phyloP scores from a whole-genome alignment of 2,113 vertebrate genomes.

The Polypterus bichir region DNA sequence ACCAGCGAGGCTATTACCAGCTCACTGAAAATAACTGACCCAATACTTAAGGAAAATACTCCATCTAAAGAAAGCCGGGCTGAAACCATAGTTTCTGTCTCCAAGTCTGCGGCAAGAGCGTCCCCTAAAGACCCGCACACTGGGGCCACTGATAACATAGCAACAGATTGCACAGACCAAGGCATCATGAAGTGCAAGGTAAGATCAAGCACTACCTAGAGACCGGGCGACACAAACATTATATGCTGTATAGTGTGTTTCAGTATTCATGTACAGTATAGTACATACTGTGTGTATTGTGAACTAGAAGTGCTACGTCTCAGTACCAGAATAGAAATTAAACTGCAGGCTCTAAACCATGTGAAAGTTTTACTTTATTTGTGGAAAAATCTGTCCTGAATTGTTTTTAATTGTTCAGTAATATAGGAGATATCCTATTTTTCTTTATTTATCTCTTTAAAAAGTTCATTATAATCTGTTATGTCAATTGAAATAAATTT shows the following conservation, averaged over 20 bases:
- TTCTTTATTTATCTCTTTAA: too few relatives aligned
- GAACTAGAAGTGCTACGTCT: slow-evolving; percentile 2
- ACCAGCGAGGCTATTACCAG: slow-evolving; percentile 24
- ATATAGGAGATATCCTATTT: too few relatives aligned
- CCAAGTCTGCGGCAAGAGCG: slow-evolving; percentile 24
- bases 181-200: slow-evolving; percentile 54
- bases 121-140: slow-evolving; percentile 30
- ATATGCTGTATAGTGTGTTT: neutral
- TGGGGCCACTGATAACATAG: slow-evolving; percentile 27
- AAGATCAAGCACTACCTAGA: slow-evolving; percentile 20
- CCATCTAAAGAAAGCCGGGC: slow-evolving; percentile 36
- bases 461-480: too few relatives aligned
- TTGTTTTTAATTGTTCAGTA: neutral
- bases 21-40: slow-evolving; percentile 21
- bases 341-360: slow-evolving; percentile 12
- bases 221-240: too few relatives aligned
- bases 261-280: neutral
- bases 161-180: slow-evolving; percentile 34
- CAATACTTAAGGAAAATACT: slow-evolving; percentile 20
- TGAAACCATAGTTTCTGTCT: slow-evolving; percentile 37
- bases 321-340: slow-evolving; percentile 2
- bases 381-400: neutral
- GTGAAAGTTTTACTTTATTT: neutral
- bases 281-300: slow-evolving; percentile 1
- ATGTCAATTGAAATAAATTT: too few relatives aligned